Percentiles rank a stretch among this genome's conserved stretches.
Conservation (phyloP, 2,113 vertebrate species). For the Chloroceryle aenea region DNA sequence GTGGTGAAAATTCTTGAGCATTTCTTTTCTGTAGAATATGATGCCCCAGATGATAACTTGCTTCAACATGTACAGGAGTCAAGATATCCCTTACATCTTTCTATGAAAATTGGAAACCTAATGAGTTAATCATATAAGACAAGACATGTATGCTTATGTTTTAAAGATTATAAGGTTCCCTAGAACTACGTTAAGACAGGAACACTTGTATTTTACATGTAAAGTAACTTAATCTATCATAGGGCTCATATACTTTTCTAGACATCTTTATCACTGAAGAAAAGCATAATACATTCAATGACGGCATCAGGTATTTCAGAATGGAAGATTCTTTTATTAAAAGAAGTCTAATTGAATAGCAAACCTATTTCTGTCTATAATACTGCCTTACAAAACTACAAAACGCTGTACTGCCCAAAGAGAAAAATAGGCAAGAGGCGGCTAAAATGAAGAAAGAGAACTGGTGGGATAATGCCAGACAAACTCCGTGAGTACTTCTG, state of each 20-base stretch:
- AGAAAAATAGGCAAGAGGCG: background rate
- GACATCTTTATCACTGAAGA: background rate
- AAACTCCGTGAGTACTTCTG: background rate
- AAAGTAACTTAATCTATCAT: background rate
- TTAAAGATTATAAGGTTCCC: slow-evolving; percentile 30
- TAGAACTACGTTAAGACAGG: background rate
- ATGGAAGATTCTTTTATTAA: background rate
- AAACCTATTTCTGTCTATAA: background rate
- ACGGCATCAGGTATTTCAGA: background rate
- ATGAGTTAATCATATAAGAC: slow-evolving; percentile 62
- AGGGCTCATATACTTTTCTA: background rate
- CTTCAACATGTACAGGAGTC: slow-evolving; percentile 86
- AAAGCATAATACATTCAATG: background rate
- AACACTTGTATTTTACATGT: background rate
- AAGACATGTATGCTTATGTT: slow-evolving; percentile 39
- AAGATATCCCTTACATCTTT: slow-evolving; percentile 92
- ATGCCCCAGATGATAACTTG: slow-evolving; percentile 83
- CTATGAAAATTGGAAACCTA: slow-evolving; percentile 79
- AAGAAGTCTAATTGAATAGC: accelerated
- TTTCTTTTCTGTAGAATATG: slow-evolving; percentile 65
- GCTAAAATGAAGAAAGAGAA: background rate
- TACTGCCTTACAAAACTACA: background rate
- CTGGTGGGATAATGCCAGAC: background rate
- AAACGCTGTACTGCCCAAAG: background rate
- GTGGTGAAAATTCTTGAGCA: slow-evolving; percentile 74